Evolutionary conservation across 2,888 invertebrate genomes (phyloP), one percentile per base, ranked within the genome.

Genomic region (Teleogryllus oceanicus): DNA sequence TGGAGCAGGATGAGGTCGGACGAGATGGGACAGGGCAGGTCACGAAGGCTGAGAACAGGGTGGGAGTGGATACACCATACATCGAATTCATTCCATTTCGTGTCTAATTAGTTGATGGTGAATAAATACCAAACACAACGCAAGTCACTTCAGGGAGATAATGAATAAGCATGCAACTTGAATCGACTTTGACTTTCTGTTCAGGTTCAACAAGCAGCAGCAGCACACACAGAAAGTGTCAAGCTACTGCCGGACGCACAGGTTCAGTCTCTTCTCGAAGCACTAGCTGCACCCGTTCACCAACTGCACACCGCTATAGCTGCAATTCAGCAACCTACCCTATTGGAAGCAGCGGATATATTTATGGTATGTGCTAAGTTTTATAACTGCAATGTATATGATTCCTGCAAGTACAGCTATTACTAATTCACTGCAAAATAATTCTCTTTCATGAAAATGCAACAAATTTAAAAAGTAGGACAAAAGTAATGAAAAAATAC

Each of bases 251-350:
- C 13, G n/a, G 78, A 78, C 50, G 3, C 51, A 20, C 13, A 49
- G 13, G 62, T 51, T 4, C 13, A 50, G 11, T 50, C 78, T 50
- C 11, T 50, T 13, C 50, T 79, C 11, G 76, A 79, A 76, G 75
- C 75, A 10, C 50, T 79, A 3, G 79, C 79, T 3, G 50, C 49
- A 20, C 50, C 75, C 49, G 50, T 51, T 13, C 74, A 50, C n/a
- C 75, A 79, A 50, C 11, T 76, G 50, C 79, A 79, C 12, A 51
- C 37, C 20, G 76, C 76, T 4, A 11, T 79, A 2, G 75, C 75
- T 49, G 75, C 62, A 62, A n/a, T 62, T 18, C 62, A 62, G 62
- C 79, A 84, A 49, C 83, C 84, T 49, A 78, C 82, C 20, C 13
- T 84, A 10, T 79, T 84, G 11, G 84, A 77, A 77, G 77, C 11